Evolutionary conservation across 1,140 invertebrate species (phyloP), one percentile per base, ranked within the genome.

Genomic region (Agrypnia vestita): DNA sequence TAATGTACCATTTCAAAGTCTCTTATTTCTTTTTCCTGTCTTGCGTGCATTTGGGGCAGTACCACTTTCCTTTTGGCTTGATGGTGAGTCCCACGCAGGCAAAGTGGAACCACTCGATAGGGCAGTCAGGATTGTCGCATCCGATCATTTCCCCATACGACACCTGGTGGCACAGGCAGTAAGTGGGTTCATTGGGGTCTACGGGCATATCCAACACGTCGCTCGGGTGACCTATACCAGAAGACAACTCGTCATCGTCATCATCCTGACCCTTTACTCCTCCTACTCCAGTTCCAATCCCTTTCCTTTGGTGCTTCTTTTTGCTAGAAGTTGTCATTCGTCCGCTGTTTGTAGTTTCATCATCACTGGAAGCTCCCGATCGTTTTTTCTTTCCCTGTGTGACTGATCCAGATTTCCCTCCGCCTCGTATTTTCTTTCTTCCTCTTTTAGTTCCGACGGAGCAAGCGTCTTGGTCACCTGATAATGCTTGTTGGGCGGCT

Each of bases 91-190:
- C 96, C 81, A 99, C 98, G 89, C 98, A 99, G 4, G 96, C 96
- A 91, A 99, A 99, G 88, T 99, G 98, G 89, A 99, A 99, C 98
- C 98, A 99, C 89, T 99, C 97, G 84, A 99, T 98, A 13, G 97
- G 96, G 87, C 89, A 90, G 87, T 97, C 96, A 78, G 94, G 93
- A 91, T 99, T 99, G 90, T 99, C 98, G 92, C 98, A 99, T 73
- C 97, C 97, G 87, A 99, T 99, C 98, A 99, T 99, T 90, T 99
- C 97, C 62, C 98, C 98, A 88, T 99, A 99, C 0, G 98, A 99
- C 17, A 99, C 97, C 92, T 99, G 98, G 86, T 99, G 97, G 87
- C 98, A 99, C 3, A 99, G 88, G 88, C 98, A 99, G 87, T 99
- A 99, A 0, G 97, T 99, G 0, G 98, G 98, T 87, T 99, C 98